Evolutionary conservation across 2,113 vertebrate genomes (phyloP).

Genomic region (Ochotona princeps): DNA sequence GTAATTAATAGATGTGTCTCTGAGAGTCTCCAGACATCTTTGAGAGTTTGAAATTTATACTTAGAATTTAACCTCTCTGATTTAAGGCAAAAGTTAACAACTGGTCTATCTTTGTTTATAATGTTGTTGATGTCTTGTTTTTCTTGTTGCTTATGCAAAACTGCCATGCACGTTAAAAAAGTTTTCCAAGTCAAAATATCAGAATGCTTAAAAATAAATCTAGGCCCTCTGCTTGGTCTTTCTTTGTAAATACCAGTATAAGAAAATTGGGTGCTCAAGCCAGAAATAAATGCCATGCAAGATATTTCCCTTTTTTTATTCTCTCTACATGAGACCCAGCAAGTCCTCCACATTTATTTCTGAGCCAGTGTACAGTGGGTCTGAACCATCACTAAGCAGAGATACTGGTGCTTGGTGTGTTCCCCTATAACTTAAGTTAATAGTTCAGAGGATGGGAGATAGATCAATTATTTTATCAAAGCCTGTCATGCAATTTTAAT

Average conservation of each 20-base stretch:
- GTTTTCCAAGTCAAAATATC: neutral
- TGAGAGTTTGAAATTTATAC: neutral
- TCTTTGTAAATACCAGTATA: neutral
- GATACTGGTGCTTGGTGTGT: no score
- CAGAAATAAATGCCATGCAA: neutral
- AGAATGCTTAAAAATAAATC: neutral
- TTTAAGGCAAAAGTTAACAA: neutral
- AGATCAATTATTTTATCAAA: neutral
- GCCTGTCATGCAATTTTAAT: neutral
- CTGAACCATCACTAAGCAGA: neutral
- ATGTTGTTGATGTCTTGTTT: neutral
- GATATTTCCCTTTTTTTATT: neutral
- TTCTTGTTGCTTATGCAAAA: neutral
- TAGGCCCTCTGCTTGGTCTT: neutral
- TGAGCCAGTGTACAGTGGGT: neutral
- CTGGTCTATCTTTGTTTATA: neutral
- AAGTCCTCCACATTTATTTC: neutral
- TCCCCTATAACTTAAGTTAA: neutral
- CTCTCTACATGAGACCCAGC: neutral
- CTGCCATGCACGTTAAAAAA: neutral
- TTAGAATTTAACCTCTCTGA: neutral
- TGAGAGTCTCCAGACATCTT: neutral
- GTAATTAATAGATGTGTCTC: neutral
- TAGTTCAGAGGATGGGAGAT: neutral
- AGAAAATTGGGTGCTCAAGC: neutral